phyloP scores from a whole-genome alignment of 2,113 vertebrate genomes.

The Harpagus bidentatus region DNA sequence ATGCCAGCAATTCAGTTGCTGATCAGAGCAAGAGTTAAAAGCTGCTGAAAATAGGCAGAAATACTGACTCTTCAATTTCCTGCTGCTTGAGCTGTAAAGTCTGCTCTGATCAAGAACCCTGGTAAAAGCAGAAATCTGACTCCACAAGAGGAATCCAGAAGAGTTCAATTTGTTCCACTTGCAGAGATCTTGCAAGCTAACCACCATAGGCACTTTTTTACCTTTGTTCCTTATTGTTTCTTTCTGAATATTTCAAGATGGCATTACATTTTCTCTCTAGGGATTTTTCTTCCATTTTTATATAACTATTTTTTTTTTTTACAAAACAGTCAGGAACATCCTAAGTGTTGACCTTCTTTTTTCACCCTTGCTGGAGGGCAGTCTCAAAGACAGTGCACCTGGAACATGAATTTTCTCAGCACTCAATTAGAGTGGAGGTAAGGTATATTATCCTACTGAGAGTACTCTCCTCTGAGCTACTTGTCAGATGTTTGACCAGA shows the following conservation, averaged over 20 bases:
- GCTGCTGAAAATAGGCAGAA: slow-evolving; percentile 15
- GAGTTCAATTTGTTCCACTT: not conserved
- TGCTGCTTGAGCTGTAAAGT: not conserved
- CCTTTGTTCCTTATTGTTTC: not conserved
- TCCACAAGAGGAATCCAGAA: not conserved
- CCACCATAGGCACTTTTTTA: not conserved
- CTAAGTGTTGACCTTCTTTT: not conserved
- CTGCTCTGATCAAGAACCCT: not conserved
- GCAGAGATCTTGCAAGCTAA: not conserved
- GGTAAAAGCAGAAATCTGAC: not conserved
- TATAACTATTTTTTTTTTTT: not conserved
- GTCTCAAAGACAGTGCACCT: not conserved
- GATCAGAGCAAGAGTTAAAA: not conserved
- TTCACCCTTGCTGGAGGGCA: not conserved
- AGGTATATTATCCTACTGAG: not conserved
- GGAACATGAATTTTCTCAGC: not conserved
- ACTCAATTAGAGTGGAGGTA: not conserved
- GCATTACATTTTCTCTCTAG: not conserved
- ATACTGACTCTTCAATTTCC: not conserved
- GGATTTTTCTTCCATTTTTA: not conserved
- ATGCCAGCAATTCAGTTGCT: not conserved
- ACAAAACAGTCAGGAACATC: not conserved
- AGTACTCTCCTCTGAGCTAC: not conserved
- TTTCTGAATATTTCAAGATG: not conserved
- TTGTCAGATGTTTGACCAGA: not conserved